Percentiles rank a stretch among this genome's conserved stretches.
Conservation (phyloP, 2,113 vertebrate genomes). For the Mirza zaza region DNA sequence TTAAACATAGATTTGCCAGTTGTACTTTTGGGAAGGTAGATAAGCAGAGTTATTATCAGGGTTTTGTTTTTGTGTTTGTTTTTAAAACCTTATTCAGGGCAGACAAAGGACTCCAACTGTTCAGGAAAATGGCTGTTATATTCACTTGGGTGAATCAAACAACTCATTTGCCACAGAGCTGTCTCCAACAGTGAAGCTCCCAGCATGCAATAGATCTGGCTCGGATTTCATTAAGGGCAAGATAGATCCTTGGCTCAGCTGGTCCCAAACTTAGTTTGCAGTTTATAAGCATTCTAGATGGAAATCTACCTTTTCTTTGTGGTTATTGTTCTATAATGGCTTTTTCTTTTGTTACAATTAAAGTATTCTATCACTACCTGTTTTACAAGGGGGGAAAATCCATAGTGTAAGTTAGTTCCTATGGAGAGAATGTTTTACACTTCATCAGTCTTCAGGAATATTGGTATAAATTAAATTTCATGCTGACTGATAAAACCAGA, state of each 20-base stretch:
- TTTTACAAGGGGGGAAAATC: neutral
- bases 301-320: neutral
- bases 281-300: neutral
- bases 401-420: neutral
- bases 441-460: neutral
- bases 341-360: neutral
- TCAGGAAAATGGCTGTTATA: slow-evolving; percentile 55
- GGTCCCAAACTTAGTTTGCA: neutral
- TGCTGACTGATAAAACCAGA: neutral
- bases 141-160: slow-evolving; percentile 32
- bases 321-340: neutral
- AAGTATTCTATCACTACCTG: neutral
- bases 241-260: neutral
- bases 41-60: neutral
- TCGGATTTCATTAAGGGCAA: slow-evolving; percentile 7
- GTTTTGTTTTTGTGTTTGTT: neutral
- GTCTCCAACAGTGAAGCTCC: neutral
- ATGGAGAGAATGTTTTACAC: neutral
- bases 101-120: slow-evolving; percentile 24
- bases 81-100: slow-evolving; percentile 31
- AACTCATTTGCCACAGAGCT: slow-evolving; percentile 32
- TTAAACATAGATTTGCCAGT: neutral
- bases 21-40: slow-evolving; percentile 8
- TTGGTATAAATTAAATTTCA: slow-evolving; percentile 33
- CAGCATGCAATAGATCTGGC: neutral